Base-by-base conservation (phyloP, 2,888 invertebrate genomes). In the Melinaea marsaeus region DNA sequence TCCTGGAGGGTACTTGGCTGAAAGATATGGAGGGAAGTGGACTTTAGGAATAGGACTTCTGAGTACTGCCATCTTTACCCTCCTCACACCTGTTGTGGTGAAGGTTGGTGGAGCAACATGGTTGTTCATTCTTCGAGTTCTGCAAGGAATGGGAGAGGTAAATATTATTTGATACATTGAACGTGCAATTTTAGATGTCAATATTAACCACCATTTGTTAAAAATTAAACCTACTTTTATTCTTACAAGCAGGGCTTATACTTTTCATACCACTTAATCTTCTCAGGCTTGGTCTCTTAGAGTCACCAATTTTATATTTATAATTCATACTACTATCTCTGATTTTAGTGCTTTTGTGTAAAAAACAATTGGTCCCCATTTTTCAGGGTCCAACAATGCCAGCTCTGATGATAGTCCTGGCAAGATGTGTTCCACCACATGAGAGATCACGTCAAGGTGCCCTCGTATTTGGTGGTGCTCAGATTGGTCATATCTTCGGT, bases 11-110 rank as follows among this genome's bases (percentile, higher is more conserved):
- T 92, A 95, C 74, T 82, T 97, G 65, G 95, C 97, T 0, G 96
- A 96, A 74, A 93, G 92, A 75, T 95, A 95, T 71, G 97, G 97
- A 47, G 97, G 96, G 5, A 97, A 97, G 85, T 95, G 96, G 91
- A 93, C 96, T 1, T 86, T 97, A 62, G 95, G 95, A 0, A 85
- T 96, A 55, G 97, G 97, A 6, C 93, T 97, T 13, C 83, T 97
- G 7, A 94, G 94, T 45, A 96, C 97, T 0, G 96, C 96, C 0
- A 75, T 97, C 22, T 95, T 97, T 74, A 97, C 97, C 0, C 77
- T 97, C 5, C 76, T 97, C 2, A 97, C 97, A 0, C 97, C 97
- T 0, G 65, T 94, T 6, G 94, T 94, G 3, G 95, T 96, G 0
- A 88, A 92, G 13, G 77, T 86, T 9, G 92, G 92, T 5, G 92